A percentile compares a stretch with the other conserved stretches of the same genome.
phyloP scores from a whole-genome alignment of 2,113 vertebrate species.

The Meleagris gallopavo region DNA sequence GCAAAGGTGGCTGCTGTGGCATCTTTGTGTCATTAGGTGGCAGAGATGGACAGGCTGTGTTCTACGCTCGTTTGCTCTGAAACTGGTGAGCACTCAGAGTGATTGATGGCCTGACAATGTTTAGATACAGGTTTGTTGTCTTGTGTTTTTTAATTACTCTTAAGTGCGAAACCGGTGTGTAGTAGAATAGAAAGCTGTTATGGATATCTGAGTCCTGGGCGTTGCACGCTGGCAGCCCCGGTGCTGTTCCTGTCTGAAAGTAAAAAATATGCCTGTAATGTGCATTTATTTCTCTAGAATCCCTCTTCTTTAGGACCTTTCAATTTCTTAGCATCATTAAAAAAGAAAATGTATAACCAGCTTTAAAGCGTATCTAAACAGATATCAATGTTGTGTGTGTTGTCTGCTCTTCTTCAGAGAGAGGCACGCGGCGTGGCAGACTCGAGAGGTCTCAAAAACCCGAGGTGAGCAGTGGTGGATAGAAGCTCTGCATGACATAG shows the following conservation, averaged over 20 bases:
- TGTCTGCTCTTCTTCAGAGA: neutral
- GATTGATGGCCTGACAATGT: constrained; percentile 74
- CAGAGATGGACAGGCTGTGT: constrained; percentile 75
- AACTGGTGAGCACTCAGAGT: constrained; percentile 68
- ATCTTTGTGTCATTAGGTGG: constrained; percentile 73
- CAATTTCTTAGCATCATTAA: rapidly evolving
- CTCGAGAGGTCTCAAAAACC: rapidly evolving
- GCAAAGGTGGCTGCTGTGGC: constrained; percentile 51
- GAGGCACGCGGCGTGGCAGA: rapidly evolving
- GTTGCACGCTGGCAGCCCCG: rapidly evolving
- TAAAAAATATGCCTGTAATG: rapidly evolving
- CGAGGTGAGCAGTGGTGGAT: neutral
- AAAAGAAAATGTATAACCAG: rapidly evolving
- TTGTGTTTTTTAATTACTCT: rapidly evolving
- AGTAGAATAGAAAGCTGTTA: rapidly evolving
- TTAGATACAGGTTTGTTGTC: neutral
- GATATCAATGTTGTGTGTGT: rapidly evolving
- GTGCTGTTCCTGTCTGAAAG: rapidly evolving
- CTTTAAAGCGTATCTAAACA: rapidly evolving
- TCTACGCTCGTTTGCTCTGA: constrained; percentile 73
- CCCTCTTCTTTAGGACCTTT: neutral
- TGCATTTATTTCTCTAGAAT: neutral
- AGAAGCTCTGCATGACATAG: rapidly evolving
- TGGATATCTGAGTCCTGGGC: neutral
- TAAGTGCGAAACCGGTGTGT: rapidly evolving